phyloP scores from a whole-genome alignment of 2,113 vertebrate species.

The Podocnemis expansa region DNA sequence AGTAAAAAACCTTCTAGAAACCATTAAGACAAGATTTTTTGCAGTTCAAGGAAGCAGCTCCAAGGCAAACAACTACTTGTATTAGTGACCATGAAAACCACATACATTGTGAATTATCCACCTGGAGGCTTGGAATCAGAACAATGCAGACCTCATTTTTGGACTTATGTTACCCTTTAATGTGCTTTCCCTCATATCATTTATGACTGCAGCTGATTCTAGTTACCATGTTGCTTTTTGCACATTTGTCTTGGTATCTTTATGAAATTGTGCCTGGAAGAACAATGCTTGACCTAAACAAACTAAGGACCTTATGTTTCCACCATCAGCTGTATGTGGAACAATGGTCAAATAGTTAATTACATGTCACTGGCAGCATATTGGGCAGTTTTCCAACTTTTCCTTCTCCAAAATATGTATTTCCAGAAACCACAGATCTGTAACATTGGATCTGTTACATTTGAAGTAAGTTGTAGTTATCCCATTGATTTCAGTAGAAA shows the following conservation, averaged over 20 bases:
- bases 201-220: slow-evolving; percentile 44
- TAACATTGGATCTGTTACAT: not conserved
- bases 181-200: slow-evolving; percentile 72
- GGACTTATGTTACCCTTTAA: slow-evolving; percentile 60
- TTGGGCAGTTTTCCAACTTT: slow-evolving; percentile 15
- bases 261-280: not conserved
- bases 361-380: not conserved
- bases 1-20: not conserved
- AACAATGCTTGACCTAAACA: not conserved
- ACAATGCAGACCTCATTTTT: slow-evolving; percentile 53
- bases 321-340: not conserved
- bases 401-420: not conserved
- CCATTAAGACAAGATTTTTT: not conserved
- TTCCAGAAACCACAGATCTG: not conserved
- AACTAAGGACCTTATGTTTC: not conserved
- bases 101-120: slow-evolving; percentile 60
- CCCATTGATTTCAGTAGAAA: not conserved
- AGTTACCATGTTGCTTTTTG: slow-evolving; percentile 33
- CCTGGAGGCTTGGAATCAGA: slow-evolving; percentile 62
- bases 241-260: slow-evolving; percentile 56
- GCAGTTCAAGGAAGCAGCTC: slow-evolving; percentile 19
- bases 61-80: slow-evolving; percentile 57
- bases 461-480: not conserved
- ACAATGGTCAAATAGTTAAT: slow-evolving; percentile 4
- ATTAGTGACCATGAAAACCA: slow-evolving; percentile 58